Conservation (phyloP, 2,113 vertebrate genomes). For the Vimba vimba region DNA sequence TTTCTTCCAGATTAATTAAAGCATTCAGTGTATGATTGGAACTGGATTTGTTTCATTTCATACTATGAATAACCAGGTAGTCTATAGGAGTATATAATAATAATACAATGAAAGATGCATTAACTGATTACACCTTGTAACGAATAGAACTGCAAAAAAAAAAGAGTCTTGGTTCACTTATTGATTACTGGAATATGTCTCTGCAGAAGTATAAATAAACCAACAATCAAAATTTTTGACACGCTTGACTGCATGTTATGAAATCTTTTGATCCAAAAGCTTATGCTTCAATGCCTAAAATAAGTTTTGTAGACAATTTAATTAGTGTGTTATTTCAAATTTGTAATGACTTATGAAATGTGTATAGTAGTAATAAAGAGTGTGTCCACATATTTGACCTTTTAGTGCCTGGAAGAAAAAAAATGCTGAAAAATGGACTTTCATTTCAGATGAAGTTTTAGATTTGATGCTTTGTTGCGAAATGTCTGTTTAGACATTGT, state of each 20-base stretch:
- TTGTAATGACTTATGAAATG: background rate
- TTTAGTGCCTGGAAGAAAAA: background rate
- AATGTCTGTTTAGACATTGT: background rate
- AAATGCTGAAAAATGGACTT: background rate
- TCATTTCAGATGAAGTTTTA: background rate
- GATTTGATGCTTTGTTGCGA: background rate
- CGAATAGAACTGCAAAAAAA: background rate
- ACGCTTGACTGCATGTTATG: background rate
- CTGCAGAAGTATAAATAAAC: background rate
- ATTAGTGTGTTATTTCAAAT: background rate
- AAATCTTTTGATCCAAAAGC: background rate
- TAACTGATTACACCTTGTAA: background rate
- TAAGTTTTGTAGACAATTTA: background rate
- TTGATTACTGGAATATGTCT: background rate
- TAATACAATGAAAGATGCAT: background rate
- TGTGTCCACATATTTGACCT: background rate
- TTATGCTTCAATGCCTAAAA: background rate
- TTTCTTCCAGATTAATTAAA: constrained; percentile 55
- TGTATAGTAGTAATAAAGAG: background rate
- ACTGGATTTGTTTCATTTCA: constrained; percentile 28
- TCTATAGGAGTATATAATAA: background rate
- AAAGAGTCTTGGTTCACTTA: background rate
- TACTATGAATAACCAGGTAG: background rate
- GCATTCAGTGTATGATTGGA: constrained; percentile 43
- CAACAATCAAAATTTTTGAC: background rate